Conservation (phyloP, 2,888 invertebrate species). For the Protophormia terraenovae region DNA sequence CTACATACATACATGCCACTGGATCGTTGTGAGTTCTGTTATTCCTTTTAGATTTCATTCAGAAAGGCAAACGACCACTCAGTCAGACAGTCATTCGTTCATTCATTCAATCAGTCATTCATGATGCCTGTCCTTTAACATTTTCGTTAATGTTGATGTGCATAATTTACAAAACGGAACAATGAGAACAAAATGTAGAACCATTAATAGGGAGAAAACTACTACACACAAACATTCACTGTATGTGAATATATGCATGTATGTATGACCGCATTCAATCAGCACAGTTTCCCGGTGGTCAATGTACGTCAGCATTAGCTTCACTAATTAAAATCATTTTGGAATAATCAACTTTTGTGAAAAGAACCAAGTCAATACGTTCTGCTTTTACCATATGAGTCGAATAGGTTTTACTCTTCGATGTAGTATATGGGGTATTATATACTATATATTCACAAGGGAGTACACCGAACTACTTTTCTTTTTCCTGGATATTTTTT, state of each 20-base stretch:
- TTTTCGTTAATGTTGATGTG: slow-evolving; percentile 56
- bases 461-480: too few species aligned
- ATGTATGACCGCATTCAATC: slow-evolving; percentile 38
- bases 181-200: slow-evolving; percentile 17
- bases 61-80: slow-evolving; percentile 5
- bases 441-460: too few species aligned
- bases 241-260: too few species aligned
- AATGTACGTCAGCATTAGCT: slow-evolving; percentile 63
- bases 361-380: not conserved
- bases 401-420: not conserved
- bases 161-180: slow-evolving; percentile 49
- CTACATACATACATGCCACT: slow-evolving; percentile 6
- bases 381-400: not conserved
- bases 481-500: too few species aligned
- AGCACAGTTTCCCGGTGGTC: slow-evolving; percentile 64
- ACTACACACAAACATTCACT: slow-evolving; percentile 39
- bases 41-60: slow-evolving; percentile 24
- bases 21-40: not conserved
- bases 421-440: too few species aligned
- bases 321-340: slow-evolving; percentile 65
- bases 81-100: not conserved
- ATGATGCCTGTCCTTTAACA: slow-evolving; percentile 54
- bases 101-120: slow-evolving; percentile 47
- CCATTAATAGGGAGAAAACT: slow-evolving; percentile 36
- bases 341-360: slow-evolving; percentile 48